Conservation (phyloP, 2,888 invertebrate species). For the Mythimna vitellina region DNA sequence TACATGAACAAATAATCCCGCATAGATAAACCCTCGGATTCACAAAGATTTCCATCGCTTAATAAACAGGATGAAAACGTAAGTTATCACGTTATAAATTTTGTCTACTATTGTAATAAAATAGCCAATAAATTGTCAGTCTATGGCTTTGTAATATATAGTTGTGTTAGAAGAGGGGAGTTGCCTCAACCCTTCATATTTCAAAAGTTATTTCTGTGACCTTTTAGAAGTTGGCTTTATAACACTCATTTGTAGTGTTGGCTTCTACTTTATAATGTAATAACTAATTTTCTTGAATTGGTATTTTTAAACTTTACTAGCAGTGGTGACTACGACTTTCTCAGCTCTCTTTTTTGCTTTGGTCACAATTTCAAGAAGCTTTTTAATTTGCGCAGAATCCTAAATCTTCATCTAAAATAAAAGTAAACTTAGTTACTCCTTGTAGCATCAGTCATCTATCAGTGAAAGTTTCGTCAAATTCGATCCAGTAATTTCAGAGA, state of each 20-base stretch:
- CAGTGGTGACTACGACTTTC: too few relatives aligned
- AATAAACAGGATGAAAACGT: constrained; percentile 78
- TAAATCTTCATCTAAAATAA: too few relatives aligned
- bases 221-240: constrained; percentile 34
- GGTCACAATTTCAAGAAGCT: too few relatives aligned
- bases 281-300: not conserved
- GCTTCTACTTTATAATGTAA: constrained; percentile 5
- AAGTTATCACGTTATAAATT: constrained; percentile 89
- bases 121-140: constrained; percentile 88
- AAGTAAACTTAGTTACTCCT: too few relatives aligned
- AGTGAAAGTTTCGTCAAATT: too few relatives aligned
- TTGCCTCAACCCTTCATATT: constrained; percentile 74
- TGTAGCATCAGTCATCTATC: too few relatives aligned
- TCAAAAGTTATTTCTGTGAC: constrained; percentile 47
- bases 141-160: constrained; percentile 69
- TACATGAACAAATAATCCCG: constrained; percentile 51
- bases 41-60: constrained; percentile 73
- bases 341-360: too few relatives aligned
- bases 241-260: constrained; percentile 27
- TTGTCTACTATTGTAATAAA: constrained; percentile 81
- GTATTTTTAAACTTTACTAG: not conserved
- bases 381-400: too few relatives aligned
- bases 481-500: too few relatives aligned
- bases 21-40: constrained; percentile 71
- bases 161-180: constrained; percentile 67